Base-by-base conservation (phyloP, 1,140 invertebrate species). In the Drosophila bipectinata region DNA sequence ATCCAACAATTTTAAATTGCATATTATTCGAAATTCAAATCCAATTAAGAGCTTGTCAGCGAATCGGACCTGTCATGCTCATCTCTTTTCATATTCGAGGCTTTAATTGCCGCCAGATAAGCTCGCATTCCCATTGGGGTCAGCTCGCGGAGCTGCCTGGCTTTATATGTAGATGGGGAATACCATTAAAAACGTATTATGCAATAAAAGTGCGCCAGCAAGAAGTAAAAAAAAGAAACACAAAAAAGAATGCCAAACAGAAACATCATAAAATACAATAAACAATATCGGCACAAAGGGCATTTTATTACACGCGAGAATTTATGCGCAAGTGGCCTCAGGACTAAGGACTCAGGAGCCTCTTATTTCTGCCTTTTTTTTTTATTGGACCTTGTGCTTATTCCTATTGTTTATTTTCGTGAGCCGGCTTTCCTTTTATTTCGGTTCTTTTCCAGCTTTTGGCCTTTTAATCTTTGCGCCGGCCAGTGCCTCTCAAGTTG, bases 181-280 rank as follows among this genome's bases (percentile, higher is more conserved):
- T 6, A 37, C 77, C 64, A 75, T 85, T 87, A 85, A 85, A 72
- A 81, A 54, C 48, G 74, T 85, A 81, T 85, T 78, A 85, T 87
- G 62, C 69, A 58, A 87, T 81, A 81, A 87, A 74, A 30, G 45
- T 51, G 7, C 14, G 52, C 52, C 14, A 56, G 37, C n/a, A 26
- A 64, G 18, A 15, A 56, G 41, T n/a, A 41, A 41, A 56, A 55
- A 39, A 30, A 21, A 21, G 18, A 21, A 21, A 21, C 21, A 21
- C 21, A 21, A 21, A 3, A 53, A 48, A 63, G 57, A 48, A 78
- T 28, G 32, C 7, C 61, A 53, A 61, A 58, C 57, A 60, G 51
- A 57, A 77, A 64, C 47, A 60, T 69, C 68, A 85, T 87, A 67
- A 85, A 87, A 78, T 77, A 85, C 82, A 81, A 78, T 71, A 74